Conservation (phyloP, 1,140 invertebrate species). For the Samia ricini region DNA sequence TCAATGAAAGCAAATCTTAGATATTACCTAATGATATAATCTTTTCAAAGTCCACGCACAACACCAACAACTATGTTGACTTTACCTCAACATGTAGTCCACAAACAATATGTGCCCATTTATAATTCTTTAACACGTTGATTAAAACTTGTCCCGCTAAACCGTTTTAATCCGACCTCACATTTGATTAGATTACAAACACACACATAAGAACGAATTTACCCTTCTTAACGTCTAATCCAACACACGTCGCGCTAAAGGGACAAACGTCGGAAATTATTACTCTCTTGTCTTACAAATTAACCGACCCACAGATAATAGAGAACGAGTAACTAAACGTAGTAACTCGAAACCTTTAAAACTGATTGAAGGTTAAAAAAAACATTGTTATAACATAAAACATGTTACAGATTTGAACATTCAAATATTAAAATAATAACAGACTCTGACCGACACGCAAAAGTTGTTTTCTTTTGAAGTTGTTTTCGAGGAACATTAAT, state of each 20-base stretch:
- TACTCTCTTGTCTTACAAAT: slow-evolving; percentile 59
- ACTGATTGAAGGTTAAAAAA: not conserved
- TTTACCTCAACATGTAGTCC: too few species aligned
- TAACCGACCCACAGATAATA: slow-evolving; percentile 39
- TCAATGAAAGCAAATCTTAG: not conserved
- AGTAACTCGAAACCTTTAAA: not conserved
- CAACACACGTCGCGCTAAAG: slow-evolving; percentile 30
- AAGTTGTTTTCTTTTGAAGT: too few species aligned
- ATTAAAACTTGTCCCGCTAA: not conserved
- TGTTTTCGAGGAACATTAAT: too few species aligned
- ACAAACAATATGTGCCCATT: not conserved
- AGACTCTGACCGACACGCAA: too few species aligned
- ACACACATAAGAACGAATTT: slow-evolving; percentile 3
- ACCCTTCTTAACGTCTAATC: slow-evolving; percentile 31
- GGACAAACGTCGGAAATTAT: slow-evolving; percentile 50
- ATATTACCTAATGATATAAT: not conserved
- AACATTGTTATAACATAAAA: not conserved
- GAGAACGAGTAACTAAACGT: not conserved
- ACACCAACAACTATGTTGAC: too few species aligned
- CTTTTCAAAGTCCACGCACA: not conserved
- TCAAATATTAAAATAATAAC: too few species aligned
- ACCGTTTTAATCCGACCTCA: slow-evolving; percentile 1
- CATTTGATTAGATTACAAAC: slow-evolving; percentile 11
- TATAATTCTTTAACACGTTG: not conserved
- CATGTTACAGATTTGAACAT: too few species aligned